Base-by-base conservation (phyloP, 1,140 invertebrate species). In the Daktulosphaira vitifoliae region DNA sequence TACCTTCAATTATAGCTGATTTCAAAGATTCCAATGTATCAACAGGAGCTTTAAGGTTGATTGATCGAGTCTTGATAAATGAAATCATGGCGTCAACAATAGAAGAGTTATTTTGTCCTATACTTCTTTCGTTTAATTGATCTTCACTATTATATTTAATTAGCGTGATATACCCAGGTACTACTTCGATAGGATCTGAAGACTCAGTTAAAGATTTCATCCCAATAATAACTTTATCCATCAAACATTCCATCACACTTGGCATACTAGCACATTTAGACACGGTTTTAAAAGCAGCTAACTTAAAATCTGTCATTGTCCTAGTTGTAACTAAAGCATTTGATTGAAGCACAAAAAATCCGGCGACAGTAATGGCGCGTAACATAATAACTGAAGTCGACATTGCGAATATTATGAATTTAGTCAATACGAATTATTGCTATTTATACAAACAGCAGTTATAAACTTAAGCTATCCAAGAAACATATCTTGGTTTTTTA, bases 161-260 rank as follows among this genome's bases (percentile, higher is more conserved):
- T 1, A 66, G 65, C 33, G 49, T 22, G 37, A 66, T 37, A 26
- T 4, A 53, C 1, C 50, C 51, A 11, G 38, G 37, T 16, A 53
- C 26, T 16, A 66, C 23, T n/a, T 53, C 51, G 1, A 66, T 38
- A 13, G 65, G 48, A 1, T 53, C 65, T 1, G 65, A 16, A 15
- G 65, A 51, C 65, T 46, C 25, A 18, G 65, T 3, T n/a, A 52
- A 13, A 8, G 56, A 38, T 39, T 46, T 25, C 8, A 62, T 25
- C 16, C 56, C 56, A 11, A 39, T 16, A 2, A 39, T 23, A 5
- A 39, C 54, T n/a, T 38, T 42, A 5, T 18, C 38, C 42, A 46
- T 5, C 42, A 62, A n/a, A 48, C 56, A 62, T n/a, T 33, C 56
- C n/a, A 46, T 16, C 6, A 25, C 23, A 39, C 44, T 25, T 1